Base-by-base conservation (phyloP, 2,797 vertebrate genomes). In the Helicolenus hilgendorfi region DNA sequence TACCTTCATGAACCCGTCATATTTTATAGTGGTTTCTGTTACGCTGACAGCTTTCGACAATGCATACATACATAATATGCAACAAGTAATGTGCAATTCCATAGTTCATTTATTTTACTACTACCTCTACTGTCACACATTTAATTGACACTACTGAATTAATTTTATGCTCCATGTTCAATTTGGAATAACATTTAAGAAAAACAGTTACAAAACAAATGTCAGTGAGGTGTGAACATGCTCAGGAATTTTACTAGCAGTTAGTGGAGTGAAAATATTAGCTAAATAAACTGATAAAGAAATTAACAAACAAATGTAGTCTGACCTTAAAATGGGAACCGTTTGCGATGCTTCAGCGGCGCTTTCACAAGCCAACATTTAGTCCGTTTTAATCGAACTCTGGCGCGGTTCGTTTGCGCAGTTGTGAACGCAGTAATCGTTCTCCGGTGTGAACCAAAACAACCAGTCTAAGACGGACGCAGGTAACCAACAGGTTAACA, bases 391-490 rank as follows among this genome's bases (percentile, higher is more conserved):
- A 49, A 49, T 49, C 45, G 1, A 49, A 49, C 45, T 49, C 1
- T 49, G 45, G 0, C 3, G 41, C 2, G 6, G 41, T 45, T 45
- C 0, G 0, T 45, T 45, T 45, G 41, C 2, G 41, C 41, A 18
- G 41, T 45, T 18, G 41, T 45, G 15, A 18, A 18, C 6, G 41
- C 41, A 45, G 15, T 0, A 45, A 45, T 45, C 41, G 0, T 18
- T 14, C 14, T 45, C 41, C 18, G 1, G 0, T 1, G 41, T 6
- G 0, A 18, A 45, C 15, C 41, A 45, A 45, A 45, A 45, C 41
- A 45, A 45, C 0, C 0, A 15, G 41, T 45, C 41, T 15, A 45
- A 18, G 41, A 45, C 41, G 0, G 41, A 45, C 15, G 41, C 41
- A 45, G 41, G 41, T 45, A 45, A 45, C 15, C 41, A 45, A 45